phyloP scores from a whole-genome alignment of 2,113 vertebrate genomes.

The Xenotilapia caudafasciata region DNA sequence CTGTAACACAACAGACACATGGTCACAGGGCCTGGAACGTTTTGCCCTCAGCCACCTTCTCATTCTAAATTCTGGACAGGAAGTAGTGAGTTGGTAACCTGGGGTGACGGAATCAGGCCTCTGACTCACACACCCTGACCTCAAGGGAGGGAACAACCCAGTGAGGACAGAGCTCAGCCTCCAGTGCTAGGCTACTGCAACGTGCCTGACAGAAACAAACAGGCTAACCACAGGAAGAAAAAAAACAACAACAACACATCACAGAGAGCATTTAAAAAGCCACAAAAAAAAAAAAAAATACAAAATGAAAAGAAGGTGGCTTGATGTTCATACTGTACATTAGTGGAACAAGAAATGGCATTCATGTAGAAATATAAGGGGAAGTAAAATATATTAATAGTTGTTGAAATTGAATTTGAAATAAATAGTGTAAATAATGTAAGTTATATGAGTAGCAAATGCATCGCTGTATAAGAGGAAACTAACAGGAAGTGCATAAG shows the following conservation, averaged over 20 bases:
- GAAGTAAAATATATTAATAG: neutral
- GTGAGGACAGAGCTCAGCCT: constrained; percentile 46
- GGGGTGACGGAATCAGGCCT: constrained; percentile 67
- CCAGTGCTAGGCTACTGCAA: constrained; percentile 37
- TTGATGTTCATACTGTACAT: neutral
- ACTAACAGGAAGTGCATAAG: neutral
- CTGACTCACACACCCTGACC: constrained; percentile 66
- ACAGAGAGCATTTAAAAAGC: constrained; percentile 9
- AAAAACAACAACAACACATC: neutral
- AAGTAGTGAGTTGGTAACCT: constrained; percentile 60
- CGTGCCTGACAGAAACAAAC: constrained; percentile 50
- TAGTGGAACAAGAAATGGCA: neutral
- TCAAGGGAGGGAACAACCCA: constrained; percentile 47
- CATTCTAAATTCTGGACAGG: constrained; percentile 55
- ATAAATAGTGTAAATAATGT: neutral
- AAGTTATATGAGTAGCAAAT: neutral
- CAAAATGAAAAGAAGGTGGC: neutral
- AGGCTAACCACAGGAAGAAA: neutral
- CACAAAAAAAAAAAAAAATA: neutral
- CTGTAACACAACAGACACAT: neutral
- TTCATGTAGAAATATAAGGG: neutral
- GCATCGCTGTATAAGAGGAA: neutral
- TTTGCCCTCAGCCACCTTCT: constrained; percentile 51
- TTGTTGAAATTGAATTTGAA: neutral
- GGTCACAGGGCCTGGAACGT: constrained; percentile 9